A percentile compares a stretch with the other conserved stretches of the same genome.
Conservation (phyloP, 92 coral and sea anemone species). For the Pocillopora meandrina region DNA sequence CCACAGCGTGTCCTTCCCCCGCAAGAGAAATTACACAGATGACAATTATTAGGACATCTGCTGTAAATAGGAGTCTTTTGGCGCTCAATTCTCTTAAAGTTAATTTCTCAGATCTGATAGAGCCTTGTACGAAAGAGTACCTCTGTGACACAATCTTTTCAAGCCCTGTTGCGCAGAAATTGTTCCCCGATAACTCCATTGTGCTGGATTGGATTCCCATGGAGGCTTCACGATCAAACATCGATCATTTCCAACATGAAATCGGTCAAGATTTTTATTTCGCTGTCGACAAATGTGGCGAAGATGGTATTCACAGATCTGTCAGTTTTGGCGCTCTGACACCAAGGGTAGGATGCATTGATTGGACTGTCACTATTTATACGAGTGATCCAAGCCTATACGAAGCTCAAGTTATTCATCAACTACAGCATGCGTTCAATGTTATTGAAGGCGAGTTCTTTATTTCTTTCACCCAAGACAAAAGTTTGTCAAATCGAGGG, state of each 20-base stretch:
- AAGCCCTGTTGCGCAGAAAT: background rate
- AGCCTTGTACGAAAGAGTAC: background rate
- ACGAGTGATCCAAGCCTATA: slow-evolving; percentile 66
- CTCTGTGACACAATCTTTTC: too few relatives aligned
- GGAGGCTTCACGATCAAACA: slow-evolving; percentile 68
- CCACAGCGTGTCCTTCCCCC: slow-evolving; percentile 33
- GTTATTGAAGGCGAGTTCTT: slow-evolving; percentile 30
- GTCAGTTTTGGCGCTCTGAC: slow-evolving; percentile 84
- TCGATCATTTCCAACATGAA: slow-evolving; percentile 66
- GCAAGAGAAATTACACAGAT: slow-evolving; percentile 58
- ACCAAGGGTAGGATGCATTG: slow-evolving; percentile 56
- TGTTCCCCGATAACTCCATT: slow-evolving; percentile 64
- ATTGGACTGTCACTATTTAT: slow-evolving; percentile 82
- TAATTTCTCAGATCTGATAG: slow-evolving; percentile 39
- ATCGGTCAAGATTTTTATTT: slow-evolving; percentile 50
- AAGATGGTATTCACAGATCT: background rate
- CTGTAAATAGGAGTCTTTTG: slow-evolving; percentile 40
- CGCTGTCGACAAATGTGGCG: slow-evolving; percentile 16
- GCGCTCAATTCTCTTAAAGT: slow-evolving; percentile 38
- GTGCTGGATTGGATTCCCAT: slow-evolving; percentile 80
- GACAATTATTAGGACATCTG: background rate
- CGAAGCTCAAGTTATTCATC: slow-evolving; percentile 60
- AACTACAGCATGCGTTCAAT: slow-evolving; percentile 27
- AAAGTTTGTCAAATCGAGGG: slow-evolving; percentile 48
- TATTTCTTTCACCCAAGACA: slow-evolving; percentile 45